Evolutionary conservation across 1,140 invertebrate species (phyloP).

Genomic region (Anastatus disparis): DNA sequence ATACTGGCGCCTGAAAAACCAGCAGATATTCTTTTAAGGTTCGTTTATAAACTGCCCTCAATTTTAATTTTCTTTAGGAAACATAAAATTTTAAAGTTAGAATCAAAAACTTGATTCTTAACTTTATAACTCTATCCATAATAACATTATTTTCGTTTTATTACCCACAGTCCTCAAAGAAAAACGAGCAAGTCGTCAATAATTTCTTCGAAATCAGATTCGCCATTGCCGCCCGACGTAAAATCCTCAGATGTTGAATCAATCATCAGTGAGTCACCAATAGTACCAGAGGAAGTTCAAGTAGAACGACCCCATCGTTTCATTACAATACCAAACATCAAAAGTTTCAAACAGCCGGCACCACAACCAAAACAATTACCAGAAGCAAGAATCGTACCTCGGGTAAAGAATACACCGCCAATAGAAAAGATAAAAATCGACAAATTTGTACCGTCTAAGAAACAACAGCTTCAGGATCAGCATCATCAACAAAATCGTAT

Average conservation of each 20-base stretch:
- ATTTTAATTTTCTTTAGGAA: too few relatives aligned
- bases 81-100: too few relatives aligned
- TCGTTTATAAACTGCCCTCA: too few relatives aligned
- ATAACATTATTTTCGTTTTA: too few relatives aligned
- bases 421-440: slow-evolving; percentile 55
- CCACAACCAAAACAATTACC: slow-evolving; percentile 43
- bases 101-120: too few relatives aligned
- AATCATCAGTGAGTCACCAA: slow-evolving; percentile 36
- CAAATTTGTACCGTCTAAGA: slow-evolving; percentile 49
- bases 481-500: slow-evolving; percentile 24
- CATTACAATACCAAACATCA: slow-evolving; percentile 65
- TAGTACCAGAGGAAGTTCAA: slow-evolving; percentile 42
- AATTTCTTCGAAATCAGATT: background rate
- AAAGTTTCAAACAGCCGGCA: slow-evolving; percentile 50
- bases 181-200: slow-evolving; percentile 45
- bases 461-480: slow-evolving; percentile 15
- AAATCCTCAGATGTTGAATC: slow-evolving; percentile 31
- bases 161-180: slow-evolving; percentile 31
- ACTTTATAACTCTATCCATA: too few relatives aligned
- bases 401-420: slow-evolving; percentile 40
- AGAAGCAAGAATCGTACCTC: slow-evolving; percentile 45
- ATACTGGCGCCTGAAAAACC: slow-evolving; percentile 65
- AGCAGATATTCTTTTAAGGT: slow-evolving; percentile 3
- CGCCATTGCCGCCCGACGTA: background rate
- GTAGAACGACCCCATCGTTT: slow-evolving; percentile 49